A percentile compares a stretch with the other conserved stretches of the same genome.
Conservation (phyloP, 1,140 invertebrate genomes). For the Lordiphosa collinella region DNA sequence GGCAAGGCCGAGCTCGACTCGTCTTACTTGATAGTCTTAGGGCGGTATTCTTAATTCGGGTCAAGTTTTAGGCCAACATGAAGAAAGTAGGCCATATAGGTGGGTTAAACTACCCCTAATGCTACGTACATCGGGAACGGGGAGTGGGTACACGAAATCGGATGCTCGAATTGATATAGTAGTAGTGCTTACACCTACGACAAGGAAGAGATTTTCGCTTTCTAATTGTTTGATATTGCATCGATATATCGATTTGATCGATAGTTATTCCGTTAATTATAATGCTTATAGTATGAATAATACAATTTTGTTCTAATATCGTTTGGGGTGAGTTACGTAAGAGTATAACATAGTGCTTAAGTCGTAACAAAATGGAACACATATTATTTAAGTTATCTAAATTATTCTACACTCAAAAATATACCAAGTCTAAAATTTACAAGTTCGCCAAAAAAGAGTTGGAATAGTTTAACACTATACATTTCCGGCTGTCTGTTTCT, state of each 20-base stretch:
- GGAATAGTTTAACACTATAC: no score
- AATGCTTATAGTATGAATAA: background rate
- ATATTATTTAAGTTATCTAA: no score
- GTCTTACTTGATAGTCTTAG: no score
- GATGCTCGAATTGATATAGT: slow-evolving; percentile 1
- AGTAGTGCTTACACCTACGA: slow-evolving; percentile 9
- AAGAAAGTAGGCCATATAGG: slow-evolving; percentile 1
- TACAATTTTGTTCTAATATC: background rate
- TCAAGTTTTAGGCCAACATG: background rate
- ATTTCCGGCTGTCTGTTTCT: no score
- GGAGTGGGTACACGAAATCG: background rate
- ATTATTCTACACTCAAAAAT: no score
- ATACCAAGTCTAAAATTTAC: no score
- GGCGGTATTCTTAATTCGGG: background rate
- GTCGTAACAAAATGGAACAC: no score
- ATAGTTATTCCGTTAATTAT: background rate
- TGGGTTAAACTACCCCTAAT: slow-evolving; percentile 18
- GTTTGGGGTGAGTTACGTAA: background rate
- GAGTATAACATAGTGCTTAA: no score
- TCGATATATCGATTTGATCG: background rate
- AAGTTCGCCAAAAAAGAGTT: no score
- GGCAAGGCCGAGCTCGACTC: no score
- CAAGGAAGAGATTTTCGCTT: background rate
- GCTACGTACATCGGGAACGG: background rate
- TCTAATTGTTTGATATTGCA: slow-evolving; percentile 1